phyloP scores from a whole-genome alignment of 2,888 invertebrate species.

The Kuschelorhynchus macadamiae region DNA sequence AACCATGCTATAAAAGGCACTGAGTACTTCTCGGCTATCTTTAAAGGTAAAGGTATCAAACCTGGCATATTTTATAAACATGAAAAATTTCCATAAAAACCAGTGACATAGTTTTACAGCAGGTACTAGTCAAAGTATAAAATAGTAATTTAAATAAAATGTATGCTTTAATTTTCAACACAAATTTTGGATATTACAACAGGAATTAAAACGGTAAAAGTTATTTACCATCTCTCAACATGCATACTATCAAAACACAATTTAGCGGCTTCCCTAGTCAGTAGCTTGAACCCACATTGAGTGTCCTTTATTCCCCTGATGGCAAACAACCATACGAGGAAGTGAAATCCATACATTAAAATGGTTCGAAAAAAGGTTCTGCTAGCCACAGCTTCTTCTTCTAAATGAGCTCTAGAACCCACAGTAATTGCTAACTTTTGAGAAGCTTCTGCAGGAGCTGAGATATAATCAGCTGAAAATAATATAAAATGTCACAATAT shows the following conservation, averaged over 20 bases:
- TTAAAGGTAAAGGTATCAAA: no score
- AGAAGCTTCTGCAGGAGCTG: slow-evolving; percentile 69
- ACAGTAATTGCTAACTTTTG: slow-evolving; percentile 80
- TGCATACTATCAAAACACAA: slow-evolving; percentile 89
- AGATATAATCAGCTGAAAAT: slow-evolving; percentile 71
- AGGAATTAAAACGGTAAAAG: no score
- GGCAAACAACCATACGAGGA: slow-evolving; percentile 93
- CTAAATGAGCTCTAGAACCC: slow-evolving; percentile 96
- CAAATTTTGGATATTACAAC: no score
- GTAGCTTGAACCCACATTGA: slow-evolving; percentile 98
- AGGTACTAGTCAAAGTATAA: no score
- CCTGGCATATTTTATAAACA: no score
- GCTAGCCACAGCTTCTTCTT: slow-evolving; percentile 90
- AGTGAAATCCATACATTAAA: slow-evolving; percentile 97
- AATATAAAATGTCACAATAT: no score
- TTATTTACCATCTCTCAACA: slow-evolving; percentile 91
- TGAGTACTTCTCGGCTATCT: no score
- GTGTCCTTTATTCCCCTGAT: slow-evolving; percentile 94
- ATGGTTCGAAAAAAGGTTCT: slow-evolving; percentile 86
- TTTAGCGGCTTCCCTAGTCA: slow-evolving; percentile 87
- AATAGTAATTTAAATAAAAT: no score
- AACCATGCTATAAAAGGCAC: no score
- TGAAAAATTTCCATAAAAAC: no score
- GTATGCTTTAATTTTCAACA: background rate
- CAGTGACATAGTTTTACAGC: no score